Conservation (phyloP, 2,888 invertebrate genomes). For the Pseudococcus longispinus region DNA sequence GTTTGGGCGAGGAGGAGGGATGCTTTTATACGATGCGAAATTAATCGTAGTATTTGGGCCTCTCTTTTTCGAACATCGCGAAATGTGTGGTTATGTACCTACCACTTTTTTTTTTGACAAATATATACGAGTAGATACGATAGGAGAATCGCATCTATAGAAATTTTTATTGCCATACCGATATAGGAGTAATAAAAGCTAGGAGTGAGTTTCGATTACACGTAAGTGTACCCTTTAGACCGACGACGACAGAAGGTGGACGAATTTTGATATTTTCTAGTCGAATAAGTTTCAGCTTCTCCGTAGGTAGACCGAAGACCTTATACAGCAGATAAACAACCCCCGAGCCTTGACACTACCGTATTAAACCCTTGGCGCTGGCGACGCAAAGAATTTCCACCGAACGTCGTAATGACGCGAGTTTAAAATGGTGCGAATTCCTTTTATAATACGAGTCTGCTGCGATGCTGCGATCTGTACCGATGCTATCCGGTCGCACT, state of each 20-base stretch:
- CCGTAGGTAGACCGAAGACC: not conserved
- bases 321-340: not conserved
- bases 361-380: not conserved
- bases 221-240: not conserved
- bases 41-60: too few species aligned
- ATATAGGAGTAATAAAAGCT: not conserved
- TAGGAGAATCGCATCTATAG: not conserved
- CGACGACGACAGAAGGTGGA: not conserved
- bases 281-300: not conserved
- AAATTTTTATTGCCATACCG: not conserved
- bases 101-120: too few species aligned
- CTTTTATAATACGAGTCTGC: not conserved
- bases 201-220: not conserved
- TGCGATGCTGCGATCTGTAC: not conserved
- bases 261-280: conserved; percentile 6
- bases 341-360: not conserved
- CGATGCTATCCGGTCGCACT: not conserved
- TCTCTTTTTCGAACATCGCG: too few species aligned
- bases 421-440: not conserved
- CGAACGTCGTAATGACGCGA: not conserved
- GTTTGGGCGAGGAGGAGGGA: too few species aligned
- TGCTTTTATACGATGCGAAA: too few species aligned
- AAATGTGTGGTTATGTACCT: too few species aligned
- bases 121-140: too few species aligned
- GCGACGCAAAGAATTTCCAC: not conserved